These are phyloP conservation scores for Oncorhynchus gorbuscha DNA, from an alignment of 2,113 vertebrate species.

Conservation along the genomic window DNA sequence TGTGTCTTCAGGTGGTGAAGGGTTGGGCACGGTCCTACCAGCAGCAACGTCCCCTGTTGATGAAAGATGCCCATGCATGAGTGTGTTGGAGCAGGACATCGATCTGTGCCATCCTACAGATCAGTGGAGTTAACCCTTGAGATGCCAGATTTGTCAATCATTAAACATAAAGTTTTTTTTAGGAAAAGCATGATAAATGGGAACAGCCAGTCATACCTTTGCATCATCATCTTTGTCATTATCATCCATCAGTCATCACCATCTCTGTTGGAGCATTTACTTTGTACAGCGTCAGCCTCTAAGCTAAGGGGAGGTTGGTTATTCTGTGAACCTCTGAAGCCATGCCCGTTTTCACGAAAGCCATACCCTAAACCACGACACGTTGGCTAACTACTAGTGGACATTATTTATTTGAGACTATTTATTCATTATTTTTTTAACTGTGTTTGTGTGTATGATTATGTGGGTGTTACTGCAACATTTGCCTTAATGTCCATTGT, in stretches of 20 bases:
- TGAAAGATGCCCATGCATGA: constrained; percentile 74
- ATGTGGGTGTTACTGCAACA: constrained; percentile 4
- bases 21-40: constrained; percentile 82
- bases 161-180: not conserved
- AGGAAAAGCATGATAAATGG: constrained; percentile 10
- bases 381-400: not conserved
- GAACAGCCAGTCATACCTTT: not conserved
- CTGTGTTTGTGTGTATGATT: constrained; percentile 8
- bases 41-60: constrained; percentile 73
- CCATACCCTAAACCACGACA: constrained; percentile 7
- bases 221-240: not conserved
- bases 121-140: constrained; percentile 6
- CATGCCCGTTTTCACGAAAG: constrained; percentile 32
- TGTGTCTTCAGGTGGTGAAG: constrained; percentile 74
- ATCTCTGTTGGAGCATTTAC: not conserved
- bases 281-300: not conserved
- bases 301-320: constrained; percentile 6
- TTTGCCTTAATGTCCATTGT: not conserved
- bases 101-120: not conserved
- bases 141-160: constrained; percentile 16
- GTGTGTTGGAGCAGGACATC: constrained; percentile 2
- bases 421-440: constrained; percentile 44
- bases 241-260: constrained; percentile 1
- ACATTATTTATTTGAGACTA: constrained; percentile 61
- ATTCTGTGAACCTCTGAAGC: constrained; percentile 34